Evolutionary conservation across 2,888 invertebrate genomes (phyloP), one percentile per base, ranked within the genome.

Genomic region (Conchocele bisecta): DNA sequence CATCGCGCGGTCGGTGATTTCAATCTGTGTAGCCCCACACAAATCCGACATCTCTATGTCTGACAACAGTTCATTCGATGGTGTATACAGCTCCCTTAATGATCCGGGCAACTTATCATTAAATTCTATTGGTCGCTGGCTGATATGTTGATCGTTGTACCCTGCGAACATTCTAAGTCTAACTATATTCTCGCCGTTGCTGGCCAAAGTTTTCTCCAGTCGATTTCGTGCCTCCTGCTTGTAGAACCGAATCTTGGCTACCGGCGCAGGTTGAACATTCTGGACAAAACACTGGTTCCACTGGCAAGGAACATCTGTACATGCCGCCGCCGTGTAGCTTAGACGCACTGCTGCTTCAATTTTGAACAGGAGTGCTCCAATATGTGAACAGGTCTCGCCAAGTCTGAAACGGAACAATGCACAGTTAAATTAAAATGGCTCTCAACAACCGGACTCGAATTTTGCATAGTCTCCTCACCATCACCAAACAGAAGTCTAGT

Each of bases 291-390:
- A 53, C 24, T 44, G 13, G 22, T 63, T 69, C 69, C 69, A 69
- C n/a, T 15, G 20, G 39, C 71, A 71, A n/a, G 60, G 46, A 15
- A 17, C 33, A 17, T 44, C 53, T 13, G 71, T 67, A 22, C 71
- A 71, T 9, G 66, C 39, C 6, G 15, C 4, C 20, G 35, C 17
- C 7, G 66, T 71, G 31, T 66, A 71, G 9, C 71, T 51, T 3
- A 56, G 33, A 20, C 66, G 20, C 11, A 66, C 60, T 11, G 66
- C 66, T 48, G 66, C 60, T 37, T 71, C 66, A 11, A 67, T 67
- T 35, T 61, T 67, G 24, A 60, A 71, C 3, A 54, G 20, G 1
- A 50, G 15, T 11, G 71, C 71, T 13, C 60, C 71, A 33, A 71
- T 26, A 26, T 67, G 56, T 11, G 61, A 67, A 24, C 71, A 71